Evolutionary conservation across 2,888 invertebrate species (phyloP).

Genomic region (Rhaphigaster nebulosa): DNA sequence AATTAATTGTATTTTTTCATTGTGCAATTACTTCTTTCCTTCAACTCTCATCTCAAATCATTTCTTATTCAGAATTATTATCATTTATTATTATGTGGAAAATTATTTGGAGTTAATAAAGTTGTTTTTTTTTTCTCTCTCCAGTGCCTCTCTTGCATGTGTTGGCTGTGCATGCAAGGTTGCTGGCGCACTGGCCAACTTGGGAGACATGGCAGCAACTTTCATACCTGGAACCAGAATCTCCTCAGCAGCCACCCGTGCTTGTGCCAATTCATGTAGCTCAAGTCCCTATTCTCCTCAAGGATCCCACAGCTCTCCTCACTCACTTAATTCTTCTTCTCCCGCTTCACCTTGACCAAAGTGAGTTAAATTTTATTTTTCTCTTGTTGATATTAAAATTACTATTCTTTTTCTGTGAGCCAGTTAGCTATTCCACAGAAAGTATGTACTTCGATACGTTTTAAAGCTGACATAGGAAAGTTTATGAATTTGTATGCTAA

Average conservation of each 20-base stretch:
- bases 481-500: too few relatives aligned
- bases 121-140: constrained; percentile 65
- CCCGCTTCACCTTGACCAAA: constrained; percentile 87
- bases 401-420: too few relatives aligned
- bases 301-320: constrained; percentile 88
- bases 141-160: constrained; percentile 91
- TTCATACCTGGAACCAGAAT: constrained; percentile 69
- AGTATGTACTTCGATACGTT: too few relatives aligned
- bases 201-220: constrained; percentile 75
- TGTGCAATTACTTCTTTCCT: too few relatives aligned
- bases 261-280: constrained; percentile 68
- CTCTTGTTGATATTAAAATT: too few relatives aligned
- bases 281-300: constrained; percentile 86
- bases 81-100: too few relatives aligned
- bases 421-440: too few relatives aligned
- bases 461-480: too few relatives aligned
- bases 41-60: too few relatives aligned
- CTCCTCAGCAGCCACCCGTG: constrained; percentile 68
- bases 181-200: constrained; percentile 75
- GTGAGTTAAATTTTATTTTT: constrained; percentile 72
- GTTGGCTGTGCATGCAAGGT: constrained; percentile 86
- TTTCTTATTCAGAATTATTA: too few relatives aligned
- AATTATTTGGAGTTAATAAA: too few relatives aligned
- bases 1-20: too few relatives aligned
- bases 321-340: constrained; percentile 89